These are phyloP conservation scores for Tuta absoluta DNA, from an alignment of 2,888 invertebrate species.

Conservation along the genomic window DNA sequence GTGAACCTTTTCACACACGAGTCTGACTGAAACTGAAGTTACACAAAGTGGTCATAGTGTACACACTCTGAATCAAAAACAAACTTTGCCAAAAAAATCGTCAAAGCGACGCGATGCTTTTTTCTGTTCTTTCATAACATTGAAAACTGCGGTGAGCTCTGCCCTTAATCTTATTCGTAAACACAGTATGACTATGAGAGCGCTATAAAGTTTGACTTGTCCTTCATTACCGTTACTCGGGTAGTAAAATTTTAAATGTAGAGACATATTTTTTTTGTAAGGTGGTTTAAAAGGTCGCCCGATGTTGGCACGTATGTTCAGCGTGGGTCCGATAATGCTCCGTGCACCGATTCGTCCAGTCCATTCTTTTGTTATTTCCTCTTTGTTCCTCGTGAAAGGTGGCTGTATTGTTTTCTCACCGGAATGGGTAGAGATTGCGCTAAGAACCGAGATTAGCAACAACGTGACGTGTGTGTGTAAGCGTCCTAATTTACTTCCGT, in stretches of 20 bases:
- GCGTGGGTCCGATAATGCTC: slow-evolving; percentile 61
- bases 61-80: slow-evolving; percentile 39
- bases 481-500: slow-evolving; percentile 61
- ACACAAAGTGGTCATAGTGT: slow-evolving; percentile 55
- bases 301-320: slow-evolving; percentile 60
- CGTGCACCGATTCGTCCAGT: slow-evolving; percentile 68
- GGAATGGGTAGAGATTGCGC: slow-evolving; percentile 72
- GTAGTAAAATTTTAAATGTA: slow-evolving; percentile 20
- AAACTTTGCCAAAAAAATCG: slow-evolving; percentile 18
- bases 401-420: slow-evolving; percentile 73
- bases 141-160: slow-evolving; percentile 10
- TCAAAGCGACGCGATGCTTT: slow-evolving; percentile 20
- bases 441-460: slow-evolving; percentile 76
- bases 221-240: not conserved
- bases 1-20: slow-evolving; percentile 57
- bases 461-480: slow-evolving; percentile 71
- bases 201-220: not conserved
- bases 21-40: slow-evolving; percentile 49
- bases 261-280: slow-evolving; percentile 49
- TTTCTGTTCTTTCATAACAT: slow-evolving; percentile 5
- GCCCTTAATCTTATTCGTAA: slow-evolving; percentile 2
- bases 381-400: slow-evolving; percentile 73
- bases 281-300: slow-evolving; percentile 60
- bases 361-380: slow-evolving; percentile 74
- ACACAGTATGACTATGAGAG: not conserved